Evolutionary conservation across 1,140 invertebrate genomes (phyloP).

Genomic region (Drosophila serrata): DNA sequence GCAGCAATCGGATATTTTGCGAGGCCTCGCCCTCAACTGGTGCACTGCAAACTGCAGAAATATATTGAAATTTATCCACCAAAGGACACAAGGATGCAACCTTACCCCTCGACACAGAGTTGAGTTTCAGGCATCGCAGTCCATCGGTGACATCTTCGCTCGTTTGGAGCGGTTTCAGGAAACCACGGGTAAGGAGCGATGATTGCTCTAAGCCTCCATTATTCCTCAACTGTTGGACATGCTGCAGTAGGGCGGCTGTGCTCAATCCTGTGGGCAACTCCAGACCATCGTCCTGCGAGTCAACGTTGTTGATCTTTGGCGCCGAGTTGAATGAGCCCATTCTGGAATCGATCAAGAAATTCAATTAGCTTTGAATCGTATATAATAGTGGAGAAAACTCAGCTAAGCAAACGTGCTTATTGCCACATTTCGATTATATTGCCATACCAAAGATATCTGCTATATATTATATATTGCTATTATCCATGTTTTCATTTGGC

Average conservation of each 20-base stretch:
- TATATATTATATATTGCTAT: background rate
- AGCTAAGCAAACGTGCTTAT: slow-evolving; percentile 31
- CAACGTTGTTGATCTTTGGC: slow-evolving; percentile 89
- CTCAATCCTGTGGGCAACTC: slow-evolving; percentile 86
- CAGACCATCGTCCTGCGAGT: slow-evolving; percentile 88
- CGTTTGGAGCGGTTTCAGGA: slow-evolving; percentile 57
- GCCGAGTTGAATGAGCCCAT: slow-evolving; percentile 91
- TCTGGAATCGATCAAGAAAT: slow-evolving; percentile 83
- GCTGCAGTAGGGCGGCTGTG: slow-evolving; percentile 86
- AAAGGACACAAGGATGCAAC: background rate
- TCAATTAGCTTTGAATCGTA: background rate
- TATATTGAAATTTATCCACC: background rate
- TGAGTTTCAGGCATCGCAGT: slow-evolving; percentile 85
- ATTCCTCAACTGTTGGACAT: slow-evolving; percentile 85
- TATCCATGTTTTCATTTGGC: slow-evolving; percentile 12
- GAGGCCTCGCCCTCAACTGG: slow-evolving; percentile 52
- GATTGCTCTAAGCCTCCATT: slow-evolving; percentile 55
- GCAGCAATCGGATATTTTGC: slow-evolving; percentile 88
- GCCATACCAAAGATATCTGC: slow-evolving; percentile 15
- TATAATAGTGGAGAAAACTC: background rate
- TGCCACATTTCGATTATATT: slow-evolving; percentile 35
- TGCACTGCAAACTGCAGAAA: slow-evolving; percentile 63
- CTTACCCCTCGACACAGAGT: slow-evolving; percentile 81
- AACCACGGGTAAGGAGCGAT: slow-evolving; percentile 66
- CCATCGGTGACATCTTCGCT: slow-evolving; percentile 77